Evolutionary conservation across 2,797 vertebrate species (phyloP).

Genomic region (Balearica regulorum): DNA sequence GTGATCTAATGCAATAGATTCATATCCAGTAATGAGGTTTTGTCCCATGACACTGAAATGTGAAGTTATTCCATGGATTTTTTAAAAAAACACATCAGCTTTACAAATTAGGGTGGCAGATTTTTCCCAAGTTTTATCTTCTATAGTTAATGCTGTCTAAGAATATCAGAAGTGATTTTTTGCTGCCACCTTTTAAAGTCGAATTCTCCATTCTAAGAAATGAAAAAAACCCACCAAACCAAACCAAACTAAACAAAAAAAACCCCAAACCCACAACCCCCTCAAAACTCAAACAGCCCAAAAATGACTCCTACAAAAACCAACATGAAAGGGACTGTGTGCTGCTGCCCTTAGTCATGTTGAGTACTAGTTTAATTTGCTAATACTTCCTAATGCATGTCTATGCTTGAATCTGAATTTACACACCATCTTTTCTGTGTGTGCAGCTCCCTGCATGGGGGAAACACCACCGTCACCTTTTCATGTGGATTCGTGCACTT

Average conservation of each 20-base stretch:
- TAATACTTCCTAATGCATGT: background rate
- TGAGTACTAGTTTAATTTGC: background rate
- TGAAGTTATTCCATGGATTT: background rate
- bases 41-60: background rate
- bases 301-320: background rate
- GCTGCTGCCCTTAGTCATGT: background rate
- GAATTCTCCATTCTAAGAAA: background rate
- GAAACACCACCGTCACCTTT: background rate
- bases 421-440: background rate
- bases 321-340: rapidly evolving
- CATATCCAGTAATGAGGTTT: background rate
- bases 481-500: background rate
- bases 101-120: background rate
- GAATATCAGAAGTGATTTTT: background rate
- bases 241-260: background rate
- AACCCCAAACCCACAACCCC: too few relatives aligned
- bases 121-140: background rate
- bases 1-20: background rate
- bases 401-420: background rate
- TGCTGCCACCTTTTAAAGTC: background rate
- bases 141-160: background rate
- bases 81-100: background rate
- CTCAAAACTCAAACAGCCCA: rapidly evolving
- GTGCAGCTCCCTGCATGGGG: background rate
- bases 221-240: too few relatives aligned